A percentile compares a stretch with the other conserved stretches of the same genome.
These are phyloP conservation scores for Ctena decussata DNA, from an alignment of 2,888 invertebrate species.

Conservation along the genomic window DNA sequence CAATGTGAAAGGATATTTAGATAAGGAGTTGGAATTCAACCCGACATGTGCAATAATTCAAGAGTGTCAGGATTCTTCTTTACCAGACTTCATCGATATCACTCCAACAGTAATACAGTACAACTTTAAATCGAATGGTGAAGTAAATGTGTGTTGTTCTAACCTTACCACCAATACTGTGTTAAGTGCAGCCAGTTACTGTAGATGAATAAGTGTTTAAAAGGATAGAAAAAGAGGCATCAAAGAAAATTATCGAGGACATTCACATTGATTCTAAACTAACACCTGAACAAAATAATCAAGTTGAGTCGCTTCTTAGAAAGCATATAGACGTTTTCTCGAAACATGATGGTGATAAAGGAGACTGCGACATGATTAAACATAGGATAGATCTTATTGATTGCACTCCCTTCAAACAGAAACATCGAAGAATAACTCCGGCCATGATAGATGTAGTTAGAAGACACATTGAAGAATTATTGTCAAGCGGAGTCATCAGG, in stretches of 20 bases:
- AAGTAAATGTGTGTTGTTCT: background rate
- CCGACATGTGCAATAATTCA: slow-evolving; percentile 19
- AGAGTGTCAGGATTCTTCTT: background rate
- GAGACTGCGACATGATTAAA: slow-evolving; percentile 13
- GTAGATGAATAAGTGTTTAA: background rate
- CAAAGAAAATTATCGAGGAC: background rate
- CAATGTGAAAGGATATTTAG: slow-evolving; percentile 13
- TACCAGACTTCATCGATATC: slow-evolving; percentile 21
- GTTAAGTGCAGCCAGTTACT: background rate
- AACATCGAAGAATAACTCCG: slow-evolving; percentile 13
- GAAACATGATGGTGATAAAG: slow-evolving; percentile 7
- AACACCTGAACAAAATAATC: background rate
- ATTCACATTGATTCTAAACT: background rate
- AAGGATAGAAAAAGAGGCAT: background rate
- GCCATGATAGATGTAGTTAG: background rate
- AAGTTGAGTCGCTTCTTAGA: background rate
- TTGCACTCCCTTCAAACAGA: slow-evolving; percentile 15
- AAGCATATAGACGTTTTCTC: slow-evolving; percentile 3
- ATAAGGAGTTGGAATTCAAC: slow-evolving; percentile 22
- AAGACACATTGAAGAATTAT: slow-evolving; percentile 4
- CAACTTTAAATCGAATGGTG: background rate
- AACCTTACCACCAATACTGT: background rate
- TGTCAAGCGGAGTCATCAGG: background rate
- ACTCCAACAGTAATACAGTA: slow-evolving; percentile 24
- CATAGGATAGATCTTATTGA: slow-evolving; percentile 10